Percentiles rank a stretch among this genome's conserved stretches.
Conservation (phyloP, 2,113 vertebrate species). For the Aspidoscelis tigris region DNA sequence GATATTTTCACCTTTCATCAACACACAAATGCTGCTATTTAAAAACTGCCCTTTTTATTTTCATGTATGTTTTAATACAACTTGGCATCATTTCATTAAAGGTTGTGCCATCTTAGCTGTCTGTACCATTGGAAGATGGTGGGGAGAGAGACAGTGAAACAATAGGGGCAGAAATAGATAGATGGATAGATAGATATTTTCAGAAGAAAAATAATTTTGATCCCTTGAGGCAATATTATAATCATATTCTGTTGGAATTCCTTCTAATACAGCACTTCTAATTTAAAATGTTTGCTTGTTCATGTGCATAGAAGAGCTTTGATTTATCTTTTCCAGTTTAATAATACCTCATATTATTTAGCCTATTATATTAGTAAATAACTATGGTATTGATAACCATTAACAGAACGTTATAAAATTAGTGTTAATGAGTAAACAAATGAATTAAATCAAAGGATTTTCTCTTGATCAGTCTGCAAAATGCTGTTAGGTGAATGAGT, state of each 20-base stretch:
- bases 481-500: background rate
- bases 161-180: too few species aligned
- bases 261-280: background rate
- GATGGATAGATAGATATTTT: too few species aligned
- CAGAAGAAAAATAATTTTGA: background rate
- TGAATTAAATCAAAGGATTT: background rate
- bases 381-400: constrained; percentile 3
- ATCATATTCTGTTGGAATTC: background rate
- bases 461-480: background rate
- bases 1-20: too few species aligned
- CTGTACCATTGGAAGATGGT: too few species aligned
- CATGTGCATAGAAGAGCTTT: background rate
- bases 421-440: constrained; percentile 4
- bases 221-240: background rate
- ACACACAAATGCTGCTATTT: too few species aligned
- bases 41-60: too few species aligned
- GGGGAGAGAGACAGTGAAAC: too few species aligned
- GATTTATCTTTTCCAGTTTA: background rate
- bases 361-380: background rate
- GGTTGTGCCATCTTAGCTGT: too few species aligned
- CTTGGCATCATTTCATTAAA: too few species aligned
- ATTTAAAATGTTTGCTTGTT: background rate
- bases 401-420: background rate
- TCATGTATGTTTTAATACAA: too few species aligned
- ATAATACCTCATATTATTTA: background rate